These are phyloP conservation scores for Xiphophorus couchianus DNA, from an alignment of 2,113 vertebrate genomes.

Conservation along the genomic window DNA sequence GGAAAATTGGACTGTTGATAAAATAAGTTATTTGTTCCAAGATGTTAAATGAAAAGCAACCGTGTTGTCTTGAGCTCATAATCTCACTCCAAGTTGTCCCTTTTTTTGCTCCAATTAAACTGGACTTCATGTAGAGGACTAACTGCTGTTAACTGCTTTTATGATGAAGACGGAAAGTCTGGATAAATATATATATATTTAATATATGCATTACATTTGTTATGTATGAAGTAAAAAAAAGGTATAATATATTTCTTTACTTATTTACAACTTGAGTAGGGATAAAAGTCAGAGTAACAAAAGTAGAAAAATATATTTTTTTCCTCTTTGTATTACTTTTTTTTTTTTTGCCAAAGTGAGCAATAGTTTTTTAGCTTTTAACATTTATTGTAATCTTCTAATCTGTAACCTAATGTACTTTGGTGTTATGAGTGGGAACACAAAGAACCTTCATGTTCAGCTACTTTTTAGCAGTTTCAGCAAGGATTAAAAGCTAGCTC, in stretches of 20 bases:
- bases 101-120: conserved; percentile 39
- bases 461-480: conserved; percentile 34
- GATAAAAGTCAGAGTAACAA: conserved; percentile 65
- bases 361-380: conserved; percentile 60
- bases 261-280: conserved; percentile 72
- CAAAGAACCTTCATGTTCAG: conserved; percentile 24
- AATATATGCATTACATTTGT: conserved; percentile 81
- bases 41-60: conserved; percentile 7
- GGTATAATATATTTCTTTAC: conserved; percentile 82
- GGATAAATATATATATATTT: conserved; percentile 86
- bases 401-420: conserved; percentile 46
- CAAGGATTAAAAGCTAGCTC: conserved; percentile 17
- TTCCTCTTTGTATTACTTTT: conserved; percentile 22
- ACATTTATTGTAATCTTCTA: conserved; percentile 41
- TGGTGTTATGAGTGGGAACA: conserved; percentile 57
- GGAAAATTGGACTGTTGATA: conserved; percentile 6
- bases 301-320: conserved; percentile 33
- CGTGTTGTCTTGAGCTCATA: conserved; percentile 6
- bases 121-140: conserved; percentile 51
- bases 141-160: conserved; percentile 59
- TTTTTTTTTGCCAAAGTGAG: conserved; percentile 71
- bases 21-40: conserved; percentile 10
- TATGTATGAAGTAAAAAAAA: conserved; percentile 82
- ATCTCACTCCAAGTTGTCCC: conserved; percentile 26
- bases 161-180: conserved; percentile 69